Conservation (phyloP, 2,888 invertebrate genomes). For the Hemaris fuciformis region DNA sequence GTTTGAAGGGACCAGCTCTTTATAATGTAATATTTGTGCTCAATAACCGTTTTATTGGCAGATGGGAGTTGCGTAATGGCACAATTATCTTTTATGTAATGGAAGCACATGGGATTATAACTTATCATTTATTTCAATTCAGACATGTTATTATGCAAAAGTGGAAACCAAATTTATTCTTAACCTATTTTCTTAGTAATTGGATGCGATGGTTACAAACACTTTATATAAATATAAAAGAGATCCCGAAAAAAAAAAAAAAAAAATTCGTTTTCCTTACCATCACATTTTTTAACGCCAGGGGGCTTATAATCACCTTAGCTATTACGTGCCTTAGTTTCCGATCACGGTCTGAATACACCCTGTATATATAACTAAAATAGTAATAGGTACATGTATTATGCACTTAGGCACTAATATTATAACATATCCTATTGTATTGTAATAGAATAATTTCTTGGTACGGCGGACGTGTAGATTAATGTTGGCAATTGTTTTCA, state of each 20-base stretch:
- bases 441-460: not conserved
- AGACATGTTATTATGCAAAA: not conserved
- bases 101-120: not conserved
- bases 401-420: not conserved
- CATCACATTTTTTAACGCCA: too few species aligned
- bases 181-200: too few species aligned
- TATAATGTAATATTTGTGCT: slow-evolving; percentile 56
- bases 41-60: slow-evolving; percentile 28
- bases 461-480: not conserved
- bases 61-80: slow-evolving; percentile 39
- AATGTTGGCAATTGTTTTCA: not conserved
- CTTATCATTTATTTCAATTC: slow-evolving; percentile 19
- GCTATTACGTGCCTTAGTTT: too few species aligned
- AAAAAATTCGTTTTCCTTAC: too few species aligned
- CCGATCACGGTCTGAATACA: too few species aligned
- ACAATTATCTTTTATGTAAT: not conserved
- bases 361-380: not conserved
- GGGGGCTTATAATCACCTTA: too few species aligned
- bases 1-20: slow-evolving; percentile 47
- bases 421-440: not conserved
- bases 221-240: too few species aligned
- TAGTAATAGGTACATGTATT: too few species aligned
- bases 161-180: too few species aligned
- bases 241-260: too few species aligned
- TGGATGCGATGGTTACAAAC: too few species aligned